Percentiles rank a stretch among this genome's conserved stretches.
phyloP scores from a whole-genome alignment of 2,113 vertebrate genomes.

The Neofelis nebulosa region DNA sequence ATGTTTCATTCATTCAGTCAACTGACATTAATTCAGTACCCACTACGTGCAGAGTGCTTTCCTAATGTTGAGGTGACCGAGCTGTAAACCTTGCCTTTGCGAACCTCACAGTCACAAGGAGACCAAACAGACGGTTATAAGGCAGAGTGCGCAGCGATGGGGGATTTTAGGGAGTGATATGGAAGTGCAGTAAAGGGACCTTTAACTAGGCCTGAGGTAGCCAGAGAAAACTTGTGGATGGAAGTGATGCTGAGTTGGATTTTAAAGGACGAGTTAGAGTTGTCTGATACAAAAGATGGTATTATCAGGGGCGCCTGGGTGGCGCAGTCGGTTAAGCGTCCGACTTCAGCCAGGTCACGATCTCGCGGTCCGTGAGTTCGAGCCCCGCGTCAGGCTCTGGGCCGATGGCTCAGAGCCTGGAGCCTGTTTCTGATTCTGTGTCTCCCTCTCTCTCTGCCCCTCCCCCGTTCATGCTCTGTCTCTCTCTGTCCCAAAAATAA shows the following conservation, averaged over 20 bases:
- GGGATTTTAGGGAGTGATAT: not conserved
- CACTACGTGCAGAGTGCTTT: not conserved
- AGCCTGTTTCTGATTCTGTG: too few relatives aligned
- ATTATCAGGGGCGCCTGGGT: too few relatives aligned
- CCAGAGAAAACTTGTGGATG: not conserved
- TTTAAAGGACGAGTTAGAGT: slow-evolving; percentile 16
- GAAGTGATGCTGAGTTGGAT: not conserved
- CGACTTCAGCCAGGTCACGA: too few relatives aligned
- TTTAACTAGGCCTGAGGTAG: not conserved
- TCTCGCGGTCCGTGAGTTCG: too few relatives aligned
- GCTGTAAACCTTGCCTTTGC: not conserved
- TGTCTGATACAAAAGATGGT: not conserved
- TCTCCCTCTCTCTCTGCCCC: too few relatives aligned
- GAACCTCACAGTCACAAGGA: not conserved
- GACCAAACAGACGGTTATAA: not conserved
- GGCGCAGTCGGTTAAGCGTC: too few relatives aligned
- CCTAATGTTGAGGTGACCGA: not conserved
- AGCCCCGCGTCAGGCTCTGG: too few relatives aligned
- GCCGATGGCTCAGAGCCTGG: too few relatives aligned
- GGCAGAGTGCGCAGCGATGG: not conserved
- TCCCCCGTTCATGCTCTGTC: too few relatives aligned
- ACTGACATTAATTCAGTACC: not conserved
- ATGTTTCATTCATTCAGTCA: not conserved
- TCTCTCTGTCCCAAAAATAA: too few relatives aligned
- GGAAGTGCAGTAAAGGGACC: not conserved